Evolutionary conservation across 2,113 vertebrate genomes (phyloP), one percentile per base, ranked within the genome.

Genomic region (Antechinus flavipes): DNA sequence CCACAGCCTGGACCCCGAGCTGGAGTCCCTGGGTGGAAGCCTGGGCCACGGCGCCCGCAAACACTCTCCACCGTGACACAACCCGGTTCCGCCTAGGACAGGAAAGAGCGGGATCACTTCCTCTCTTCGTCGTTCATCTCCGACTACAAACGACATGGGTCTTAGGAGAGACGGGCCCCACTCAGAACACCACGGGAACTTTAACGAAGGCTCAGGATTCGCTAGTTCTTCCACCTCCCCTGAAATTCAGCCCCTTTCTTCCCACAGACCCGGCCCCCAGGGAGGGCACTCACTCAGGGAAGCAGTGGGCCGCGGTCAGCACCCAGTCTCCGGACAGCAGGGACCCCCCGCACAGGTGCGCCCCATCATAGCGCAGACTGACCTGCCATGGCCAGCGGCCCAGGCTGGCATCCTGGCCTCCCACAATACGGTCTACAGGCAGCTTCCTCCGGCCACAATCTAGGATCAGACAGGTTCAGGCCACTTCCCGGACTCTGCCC

Each of bases 321-420:
- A 99, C 98, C 99, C 99, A 99, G 95, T 99, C 99, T 94, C 99
- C 98, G 0, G 99, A 99, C 91, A 99, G 99, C 96, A 99, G 98
- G 90, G 99, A 99, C 49, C 99, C 99, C 5, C 99, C 99, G 8
- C 99, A 99, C 84, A 99, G 99, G 94, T 99, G 99, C 2, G 99
- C 97, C 0, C 99, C 99, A 0, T 99, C 99, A 0, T 99, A 99
- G 93, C 99, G 99, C 93, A 99, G 95, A 92, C 99, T 99, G 98
- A 99, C 99, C 98, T 99, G 99, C 99, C 99, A 99, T 0, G 99
- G 99, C 99, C 99, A 99, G 55, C 98, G 98, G 90, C 99, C 99
- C 98, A 99, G 98, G 35, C 99, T 98, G 10, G 99, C 98, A 55
- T 99, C 99, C 93, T 98, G 98, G 4, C 99, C 99, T 0, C 99